phyloP scores from a whole-genome alignment of 2,797 vertebrate genomes.

The Remorina albescens region DNA sequence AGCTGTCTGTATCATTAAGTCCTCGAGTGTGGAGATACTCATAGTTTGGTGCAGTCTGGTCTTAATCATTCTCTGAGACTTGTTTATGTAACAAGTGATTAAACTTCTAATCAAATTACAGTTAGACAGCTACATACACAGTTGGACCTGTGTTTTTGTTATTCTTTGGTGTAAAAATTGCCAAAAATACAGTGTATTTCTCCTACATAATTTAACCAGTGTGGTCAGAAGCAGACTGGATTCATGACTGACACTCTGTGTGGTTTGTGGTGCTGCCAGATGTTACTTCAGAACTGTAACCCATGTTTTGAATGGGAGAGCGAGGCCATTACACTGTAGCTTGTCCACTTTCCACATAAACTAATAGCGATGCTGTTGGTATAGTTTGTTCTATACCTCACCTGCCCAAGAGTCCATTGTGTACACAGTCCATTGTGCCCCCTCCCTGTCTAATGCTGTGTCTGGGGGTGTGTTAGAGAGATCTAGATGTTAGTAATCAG shows the following conservation, averaged over 20 bases:
- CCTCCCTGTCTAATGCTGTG: slow-evolving; percentile 62
- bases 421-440: slow-evolving; percentile 76
- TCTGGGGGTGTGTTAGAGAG: slow-evolving; percentile 67
- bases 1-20: slow-evolving; percentile 31
- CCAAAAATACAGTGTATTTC: slow-evolving; percentile 37
- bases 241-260: slow-evolving; percentile 26
- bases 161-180: slow-evolving; percentile 26
- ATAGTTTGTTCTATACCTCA: slow-evolving; percentile 59
- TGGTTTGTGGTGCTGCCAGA: slow-evolving; percentile 49
- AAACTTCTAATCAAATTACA: slow-evolving; percentile 13
- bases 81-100: slow-evolving; percentile 13
- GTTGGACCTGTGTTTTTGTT: slow-evolving; percentile 28
- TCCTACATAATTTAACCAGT: slow-evolving; percentile 1
- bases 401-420: slow-evolving; percentile 73
- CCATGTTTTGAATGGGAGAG: slow-evolving; percentile 34
- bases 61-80: slow-evolving; percentile 9
- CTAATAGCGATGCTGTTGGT: slow-evolving; percentile 62
- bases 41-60: slow-evolving; percentile 22
- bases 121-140: background rate
- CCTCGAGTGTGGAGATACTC: slow-evolving; percentile 11
- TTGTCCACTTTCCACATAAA: slow-evolving; percentile 51
- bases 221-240: slow-evolving; percentile 37
- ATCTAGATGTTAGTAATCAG: slow-evolving; percentile 81
- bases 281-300: slow-evolving; percentile 52
- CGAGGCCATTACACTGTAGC: slow-evolving; percentile 32